Evolutionary conservation across 1,140 invertebrate species (phyloP).

Genomic region (Drosophila sp.): DNA sequence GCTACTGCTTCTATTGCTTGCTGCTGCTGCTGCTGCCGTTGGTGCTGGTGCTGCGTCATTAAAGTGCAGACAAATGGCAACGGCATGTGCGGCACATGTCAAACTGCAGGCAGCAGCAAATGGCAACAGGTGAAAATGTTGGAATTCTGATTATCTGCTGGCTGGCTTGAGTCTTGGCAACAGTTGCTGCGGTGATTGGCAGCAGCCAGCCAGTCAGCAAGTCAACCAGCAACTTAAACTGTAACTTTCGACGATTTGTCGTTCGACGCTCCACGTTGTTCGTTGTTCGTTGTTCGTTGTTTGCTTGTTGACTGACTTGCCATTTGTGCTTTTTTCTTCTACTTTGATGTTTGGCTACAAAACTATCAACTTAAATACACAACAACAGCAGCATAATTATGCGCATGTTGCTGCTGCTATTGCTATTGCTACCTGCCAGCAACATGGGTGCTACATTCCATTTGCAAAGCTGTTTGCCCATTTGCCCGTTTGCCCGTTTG

Average conservation of each 20-base stretch:
- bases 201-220: slow-evolving; percentile 23
- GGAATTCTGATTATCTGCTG: slow-evolving; percentile 79
- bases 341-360: slow-evolving; percentile 73
- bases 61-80: slow-evolving; percentile 82
- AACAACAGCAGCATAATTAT: slow-evolving; percentile 70
- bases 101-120: slow-evolving; percentile 67
- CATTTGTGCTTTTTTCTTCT: slow-evolving; percentile 36
- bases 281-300: too few species aligned
- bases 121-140: slow-evolving; percentile 82
- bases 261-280: slow-evolving; percentile 57
- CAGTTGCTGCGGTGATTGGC: slow-evolving; percentile 32
- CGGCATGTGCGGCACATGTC: slow-evolving; percentile 83
- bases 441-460: slow-evolving; percentile 68
- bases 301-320: slow-evolving; percentile 41
- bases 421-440: slow-evolving; percentile 46
- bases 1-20: slow-evolving; percentile 18
- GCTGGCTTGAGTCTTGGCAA: slow-evolving; percentile 27
- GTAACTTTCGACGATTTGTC: slow-evolving; percentile 82
- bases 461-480: slow-evolving; percentile 43
- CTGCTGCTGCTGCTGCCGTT: slow-evolving; percentile 37
- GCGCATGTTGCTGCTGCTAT: slow-evolving; percentile 25
- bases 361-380: slow-evolving; percentile 58
- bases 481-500: slow-evolving; percentile 24
- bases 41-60: slow-evolving; percentile 64
- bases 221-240: slow-evolving; percentile 70